Evolutionary conservation across 2,888 invertebrate genomes (phyloP), one percentile per base, ranked within the genome.

Genomic region (Dryococelus australis): DNA sequence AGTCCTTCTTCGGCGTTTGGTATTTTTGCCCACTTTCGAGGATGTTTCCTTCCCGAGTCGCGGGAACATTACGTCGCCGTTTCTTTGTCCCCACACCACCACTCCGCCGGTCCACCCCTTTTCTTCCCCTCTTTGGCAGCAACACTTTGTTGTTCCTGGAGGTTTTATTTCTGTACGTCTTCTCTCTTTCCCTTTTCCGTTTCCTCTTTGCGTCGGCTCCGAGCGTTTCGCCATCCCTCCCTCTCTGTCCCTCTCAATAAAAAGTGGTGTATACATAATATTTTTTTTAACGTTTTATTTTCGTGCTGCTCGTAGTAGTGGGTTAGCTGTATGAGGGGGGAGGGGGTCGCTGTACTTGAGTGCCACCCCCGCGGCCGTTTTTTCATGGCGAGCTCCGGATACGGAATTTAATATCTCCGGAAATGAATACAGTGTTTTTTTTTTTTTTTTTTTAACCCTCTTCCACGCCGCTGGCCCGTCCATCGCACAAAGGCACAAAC

Each of bases 21-120:
- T 65, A 65, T 65, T 65, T 65, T 24, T 65, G 65, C 65, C 65
- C 65, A n/a, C 65, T 65, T 65, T 65, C 24, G 65, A n/a, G 65
- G 65, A 65, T 65, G 65, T 65, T 65, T 65, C 51, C 65, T 65
- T 65, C 65, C 65, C 20, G 24, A n/a, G 3, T 8, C 12, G 65
- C 24, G 65, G 65, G 65, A n/a, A 20, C 24, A n/a, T 65, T 65
- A 65, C 24, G 65, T n/a, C 24, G 3, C n/a, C 24, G 65, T 65
- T 65, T 65, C 65, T n/a, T 65, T 20, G 24, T 65, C n/a, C 65
- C 65, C 8, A 20, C 12, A 51, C 65, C 65, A 0, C 16, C 16
- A 16, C 47, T 47, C 47, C 16, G 12, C 16, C 47, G 8, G 4
- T 35, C 35, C 47, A 2, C 47, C 0, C 8, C 8, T 47, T 47